Evolutionary conservation across 2,888 invertebrate species (phyloP).

Genomic region (Nymphalis c-album): DNA sequence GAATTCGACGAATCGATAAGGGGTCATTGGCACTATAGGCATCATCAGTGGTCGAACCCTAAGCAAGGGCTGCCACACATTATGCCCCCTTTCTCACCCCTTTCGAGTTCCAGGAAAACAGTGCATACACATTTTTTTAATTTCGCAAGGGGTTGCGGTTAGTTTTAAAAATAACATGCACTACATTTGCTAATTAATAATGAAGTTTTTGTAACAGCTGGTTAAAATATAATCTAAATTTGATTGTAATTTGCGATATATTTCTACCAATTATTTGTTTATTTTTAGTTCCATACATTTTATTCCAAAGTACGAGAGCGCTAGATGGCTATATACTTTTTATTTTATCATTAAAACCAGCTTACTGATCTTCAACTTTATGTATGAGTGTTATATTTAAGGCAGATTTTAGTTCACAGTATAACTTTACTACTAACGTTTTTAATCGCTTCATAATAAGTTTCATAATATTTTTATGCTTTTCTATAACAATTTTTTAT

Average conservation of each 20-base stretch:
- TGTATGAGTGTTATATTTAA: no score
- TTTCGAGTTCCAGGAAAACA: constrained; percentile 70
- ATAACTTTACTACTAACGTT: no score
- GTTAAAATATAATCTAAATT: not conserved
- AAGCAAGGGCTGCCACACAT: constrained; percentile 69
- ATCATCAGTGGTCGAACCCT: constrained; percentile 73
- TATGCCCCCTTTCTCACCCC: constrained; percentile 63
- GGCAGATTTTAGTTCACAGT: no score
- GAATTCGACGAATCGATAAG: constrained; percentile 75
- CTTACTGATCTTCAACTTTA: no score
- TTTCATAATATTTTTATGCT: no score
- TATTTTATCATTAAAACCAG: not conserved
- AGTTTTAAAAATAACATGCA: constrained; percentile 37
- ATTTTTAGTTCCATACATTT: not conserved
- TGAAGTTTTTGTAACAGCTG: constrained; percentile 7
- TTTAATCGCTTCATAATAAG: no score
- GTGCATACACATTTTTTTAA: constrained; percentile 64
- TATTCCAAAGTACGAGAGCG: not conserved
- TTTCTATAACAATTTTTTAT: no score
- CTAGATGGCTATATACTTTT: not conserved
- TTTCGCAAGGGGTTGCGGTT: constrained; percentile 56
- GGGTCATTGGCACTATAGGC: constrained; percentile 78
- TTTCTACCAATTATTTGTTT: no score
- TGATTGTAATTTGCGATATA: no score
- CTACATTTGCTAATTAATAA: constrained; percentile 29